Evolutionary conservation across 2,113 vertebrate genomes (phyloP).

Genomic region (Muscicapa adusta): DNA sequence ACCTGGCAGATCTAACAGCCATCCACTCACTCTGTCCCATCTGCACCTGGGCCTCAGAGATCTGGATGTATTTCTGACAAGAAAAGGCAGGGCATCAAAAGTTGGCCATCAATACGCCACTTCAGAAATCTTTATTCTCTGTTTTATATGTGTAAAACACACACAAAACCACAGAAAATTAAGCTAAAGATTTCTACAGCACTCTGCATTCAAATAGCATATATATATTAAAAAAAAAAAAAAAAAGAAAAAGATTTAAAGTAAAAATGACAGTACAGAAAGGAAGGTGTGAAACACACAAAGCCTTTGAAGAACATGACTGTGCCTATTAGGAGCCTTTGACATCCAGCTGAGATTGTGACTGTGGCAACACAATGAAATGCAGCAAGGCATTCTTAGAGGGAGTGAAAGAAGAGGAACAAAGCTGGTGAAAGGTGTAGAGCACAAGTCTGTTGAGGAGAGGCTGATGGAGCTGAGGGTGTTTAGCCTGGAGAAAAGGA

Average conservation of each 20-base stretch:
- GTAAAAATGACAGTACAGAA: background rate
- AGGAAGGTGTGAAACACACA: background rate
- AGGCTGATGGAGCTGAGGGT: background rate
- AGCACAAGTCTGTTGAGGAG: background rate
- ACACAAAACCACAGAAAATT: background rate
- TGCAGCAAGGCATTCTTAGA: background rate
- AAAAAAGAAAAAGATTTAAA: background rate
- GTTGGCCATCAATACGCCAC: background rate
- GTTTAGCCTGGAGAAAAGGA: background rate
- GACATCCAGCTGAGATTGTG: background rate
- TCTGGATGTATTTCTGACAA: background rate
- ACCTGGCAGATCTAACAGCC: background rate
- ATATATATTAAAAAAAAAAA: background rate
- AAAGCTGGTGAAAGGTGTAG: background rate
- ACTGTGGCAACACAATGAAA: background rate
- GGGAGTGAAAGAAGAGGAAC: background rate
- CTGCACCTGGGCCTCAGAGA: background rate
- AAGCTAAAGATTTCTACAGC: background rate
- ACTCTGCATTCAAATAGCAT: background rate
- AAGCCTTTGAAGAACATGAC: background rate
- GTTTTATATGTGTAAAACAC: background rate
- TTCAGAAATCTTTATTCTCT: background rate
- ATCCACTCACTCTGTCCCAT: background rate
- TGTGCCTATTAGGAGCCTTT: background rate
- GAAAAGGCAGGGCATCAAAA: background rate